Conservation (phyloP, 2,888 invertebrate genomes). For the Athalia cordata region DNA sequence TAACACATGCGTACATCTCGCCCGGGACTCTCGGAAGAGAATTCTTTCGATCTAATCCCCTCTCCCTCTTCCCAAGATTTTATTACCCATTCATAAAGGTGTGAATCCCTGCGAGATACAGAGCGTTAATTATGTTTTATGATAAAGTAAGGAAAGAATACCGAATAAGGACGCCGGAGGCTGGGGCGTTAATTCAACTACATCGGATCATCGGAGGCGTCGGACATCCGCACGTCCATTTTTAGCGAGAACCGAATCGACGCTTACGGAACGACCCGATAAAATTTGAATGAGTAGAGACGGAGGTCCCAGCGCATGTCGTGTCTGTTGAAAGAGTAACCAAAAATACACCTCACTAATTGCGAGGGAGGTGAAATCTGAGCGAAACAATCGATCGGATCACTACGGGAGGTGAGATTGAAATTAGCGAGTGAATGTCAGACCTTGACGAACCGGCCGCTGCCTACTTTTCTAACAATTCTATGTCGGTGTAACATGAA, state of each 20-base stretch:
- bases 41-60: constrained; percentile 41
- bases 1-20: constrained; percentile 5
- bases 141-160: constrained; percentile 35
- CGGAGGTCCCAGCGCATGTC: neutral
- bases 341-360: neutral
- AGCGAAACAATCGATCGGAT: neutral
- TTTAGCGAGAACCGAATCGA: neutral
- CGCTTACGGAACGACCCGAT: too few species aligned
- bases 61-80: constrained; percentile 36
- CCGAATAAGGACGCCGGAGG: neutral
- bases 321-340: neutral
- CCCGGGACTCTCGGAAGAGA: constrained; percentile 33
- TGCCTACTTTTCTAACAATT: too few species aligned
- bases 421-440: too few species aligned
- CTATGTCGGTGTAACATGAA: too few species aligned
- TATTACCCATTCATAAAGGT: constrained; percentile 50
- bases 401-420: neutral
- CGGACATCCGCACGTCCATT: too few species aligned
- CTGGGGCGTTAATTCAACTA: constrained; percentile 4
- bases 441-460: too few species aligned
- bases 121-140: constrained; percentile 50
- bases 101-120: constrained; percentile 46
- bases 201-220: too few species aligned
- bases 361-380: neutral
- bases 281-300: neutral